A percentile compares a stretch with the other conserved stretches of the same genome.
Evolutionary conservation across 2,797 vertebrate genomes (phyloP).

Genomic region (Sitta carolinensis): DNA sequence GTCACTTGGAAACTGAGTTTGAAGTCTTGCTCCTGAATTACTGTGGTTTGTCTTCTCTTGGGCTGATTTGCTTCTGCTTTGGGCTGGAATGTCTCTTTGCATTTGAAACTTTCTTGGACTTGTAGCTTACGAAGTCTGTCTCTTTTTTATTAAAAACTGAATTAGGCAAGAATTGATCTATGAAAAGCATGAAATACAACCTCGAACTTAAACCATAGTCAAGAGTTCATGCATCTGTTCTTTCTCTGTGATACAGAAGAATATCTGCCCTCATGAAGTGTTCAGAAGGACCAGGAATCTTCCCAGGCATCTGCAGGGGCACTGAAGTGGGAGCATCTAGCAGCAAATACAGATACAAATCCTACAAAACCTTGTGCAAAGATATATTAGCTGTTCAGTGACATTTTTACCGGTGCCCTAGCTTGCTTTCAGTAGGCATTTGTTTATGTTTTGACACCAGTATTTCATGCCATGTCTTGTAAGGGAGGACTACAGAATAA

Average conservation of each 20-base stretch:
- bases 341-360: not conserved
- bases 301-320: not conserved
- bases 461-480: not conserved
- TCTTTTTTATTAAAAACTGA: not conserved
- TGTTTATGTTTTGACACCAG: not conserved
- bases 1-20: not conserved
- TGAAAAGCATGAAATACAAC: not conserved
- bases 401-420: not conserved
- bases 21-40: not conserved
- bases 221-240: not conserved
- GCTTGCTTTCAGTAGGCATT: not conserved
- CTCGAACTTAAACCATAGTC: not conserved
- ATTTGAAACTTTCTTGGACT: not conserved
- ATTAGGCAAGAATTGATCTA: not conserved
- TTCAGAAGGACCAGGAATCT: not conserved
- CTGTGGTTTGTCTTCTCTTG: not conserved
- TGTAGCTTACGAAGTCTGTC: rapidly evolving
- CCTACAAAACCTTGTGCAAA: not conserved
- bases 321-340: not conserved
- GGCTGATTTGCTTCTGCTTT: not conserved
- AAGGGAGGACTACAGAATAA: not conserved
- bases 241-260: not conserved
- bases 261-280: not conserved
- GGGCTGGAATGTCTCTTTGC: rapidly evolving
- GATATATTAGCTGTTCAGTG: not conserved